Conservation (phyloP, 2,888 invertebrate genomes). For the Nesidiocoris tenuis region DNA sequence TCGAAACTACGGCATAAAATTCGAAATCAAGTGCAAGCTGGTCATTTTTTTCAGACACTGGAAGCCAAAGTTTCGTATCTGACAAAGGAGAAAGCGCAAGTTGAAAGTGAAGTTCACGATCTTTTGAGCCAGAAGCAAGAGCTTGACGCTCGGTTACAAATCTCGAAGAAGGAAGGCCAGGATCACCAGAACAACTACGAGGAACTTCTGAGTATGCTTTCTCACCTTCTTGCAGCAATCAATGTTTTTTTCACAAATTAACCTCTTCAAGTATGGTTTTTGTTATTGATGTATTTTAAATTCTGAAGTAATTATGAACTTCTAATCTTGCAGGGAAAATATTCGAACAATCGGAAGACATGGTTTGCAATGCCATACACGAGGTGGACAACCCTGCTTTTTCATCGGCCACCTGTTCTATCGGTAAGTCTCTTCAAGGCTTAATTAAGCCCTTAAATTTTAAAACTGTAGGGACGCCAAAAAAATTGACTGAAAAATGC, state of each 20-base stretch:
- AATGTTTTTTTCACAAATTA: too few relatives aligned
- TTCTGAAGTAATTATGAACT: too few relatives aligned
- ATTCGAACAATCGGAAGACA: constrained; percentile 55
- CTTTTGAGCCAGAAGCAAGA: constrained; percentile 67
- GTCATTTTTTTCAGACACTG: too few relatives aligned
- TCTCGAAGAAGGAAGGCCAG: constrained; percentile 46
- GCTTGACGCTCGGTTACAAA: constrained; percentile 59
- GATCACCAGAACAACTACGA: constrained; percentile 50
- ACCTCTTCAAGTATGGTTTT: too few relatives aligned
- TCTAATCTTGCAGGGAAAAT: constrained; percentile 45
- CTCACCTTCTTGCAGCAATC: too few relatives aligned
- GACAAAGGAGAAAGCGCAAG: constrained; percentile 63
- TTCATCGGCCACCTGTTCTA: constrained; percentile 65
- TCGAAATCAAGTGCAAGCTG: too few relatives aligned
- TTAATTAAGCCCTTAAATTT: too few relatives aligned
- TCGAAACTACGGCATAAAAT: too few relatives aligned
- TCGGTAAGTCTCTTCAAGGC: constrained; percentile 55
- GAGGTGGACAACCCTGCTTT: constrained; percentile 69
- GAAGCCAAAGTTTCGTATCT: constrained; percentile 65
- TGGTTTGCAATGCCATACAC: constrained; percentile 60
- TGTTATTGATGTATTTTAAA: too few relatives aligned
- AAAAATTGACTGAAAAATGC: too few relatives aligned
- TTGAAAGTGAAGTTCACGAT: constrained; percentile 67
- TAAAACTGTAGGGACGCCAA: too few relatives aligned
- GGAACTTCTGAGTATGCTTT: constrained; percentile 49